A percentile compares a stretch with the other conserved stretches of the same genome.
Conservation (phyloP, 2,113 vertebrate genomes). For the Deroptyus accipitrinus region DNA sequence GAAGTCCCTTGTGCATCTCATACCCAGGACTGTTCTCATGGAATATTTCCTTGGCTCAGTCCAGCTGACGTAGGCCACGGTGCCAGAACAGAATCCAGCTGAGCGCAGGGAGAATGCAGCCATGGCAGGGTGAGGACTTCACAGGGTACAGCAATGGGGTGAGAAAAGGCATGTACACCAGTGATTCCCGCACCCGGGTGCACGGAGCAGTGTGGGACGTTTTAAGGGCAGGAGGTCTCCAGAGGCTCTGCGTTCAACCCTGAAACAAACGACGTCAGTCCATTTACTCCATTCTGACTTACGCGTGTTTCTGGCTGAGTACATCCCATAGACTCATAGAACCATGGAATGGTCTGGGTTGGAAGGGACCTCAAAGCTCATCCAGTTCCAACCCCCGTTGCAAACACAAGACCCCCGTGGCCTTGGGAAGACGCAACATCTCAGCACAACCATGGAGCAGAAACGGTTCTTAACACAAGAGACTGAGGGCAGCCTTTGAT, state of each 20-base stretch:
- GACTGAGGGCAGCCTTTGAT: background rate
- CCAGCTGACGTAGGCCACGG: background rate
- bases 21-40: background rate
- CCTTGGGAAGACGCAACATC: background rate
- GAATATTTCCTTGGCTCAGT: background rate
- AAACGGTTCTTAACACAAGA: background rate
- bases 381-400: background rate
- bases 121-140: background rate
- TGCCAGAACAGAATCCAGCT: background rate
- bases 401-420: fast-evolving
- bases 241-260: background rate
- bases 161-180: background rate
- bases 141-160: background rate
- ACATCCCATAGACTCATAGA: background rate
- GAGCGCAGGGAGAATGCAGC: background rate
- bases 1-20: background rate
- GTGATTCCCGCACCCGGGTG: background rate
- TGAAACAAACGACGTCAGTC: background rate
- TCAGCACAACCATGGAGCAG: no score
- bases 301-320: background rate
- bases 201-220: fast-evolving
- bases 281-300: background rate
- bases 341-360: background rate
- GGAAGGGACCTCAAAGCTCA: background rate
- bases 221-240: background rate